A percentile compares a stretch with the other conserved stretches of the same genome.
phyloP scores from a whole-genome alignment of 2,113 vertebrate genomes.

The Perca schrenkii region DNA sequence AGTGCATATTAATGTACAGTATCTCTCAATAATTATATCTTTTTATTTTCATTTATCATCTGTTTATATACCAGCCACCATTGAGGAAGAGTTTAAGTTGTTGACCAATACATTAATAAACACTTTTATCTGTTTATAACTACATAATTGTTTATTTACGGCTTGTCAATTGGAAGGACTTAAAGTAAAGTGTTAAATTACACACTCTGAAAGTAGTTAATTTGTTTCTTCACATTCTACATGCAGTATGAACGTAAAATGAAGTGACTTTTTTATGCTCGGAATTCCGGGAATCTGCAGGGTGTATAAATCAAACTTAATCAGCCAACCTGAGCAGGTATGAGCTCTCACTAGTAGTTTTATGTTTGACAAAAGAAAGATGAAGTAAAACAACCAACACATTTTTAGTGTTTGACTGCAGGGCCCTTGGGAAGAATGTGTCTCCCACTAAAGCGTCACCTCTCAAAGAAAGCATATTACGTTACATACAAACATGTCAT shows the following conservation, averaged over 20 bases:
- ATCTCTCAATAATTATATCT: neutral
- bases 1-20: neutral
- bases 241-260: neutral
- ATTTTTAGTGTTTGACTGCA: constrained; percentile 37
- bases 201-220: neutral
- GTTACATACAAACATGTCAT: constrained; percentile 80
- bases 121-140: neutral
- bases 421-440: constrained; percentile 63
- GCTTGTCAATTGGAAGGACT: neutral
- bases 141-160: neutral
- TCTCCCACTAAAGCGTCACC: constrained; percentile 68
- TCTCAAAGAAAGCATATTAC: constrained; percentile 76
- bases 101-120: neutral
- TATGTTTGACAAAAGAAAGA: constrained; percentile 28
- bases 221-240: neutral
- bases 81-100: neutral
- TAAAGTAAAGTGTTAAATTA: neutral
- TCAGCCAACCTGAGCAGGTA: constrained; percentile 54
- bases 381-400: constrained; percentile 39
- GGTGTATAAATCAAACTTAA: constrained; percentile 30
- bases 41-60: neutral
- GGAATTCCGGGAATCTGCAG: neutral
- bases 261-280: neutral
- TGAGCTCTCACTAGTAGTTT: constrained; percentile 17
- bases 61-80: neutral